Evolutionary conservation across 2,888 invertebrate species (phyloP).

Genomic region (Lithophane semibrunnea): DNA sequence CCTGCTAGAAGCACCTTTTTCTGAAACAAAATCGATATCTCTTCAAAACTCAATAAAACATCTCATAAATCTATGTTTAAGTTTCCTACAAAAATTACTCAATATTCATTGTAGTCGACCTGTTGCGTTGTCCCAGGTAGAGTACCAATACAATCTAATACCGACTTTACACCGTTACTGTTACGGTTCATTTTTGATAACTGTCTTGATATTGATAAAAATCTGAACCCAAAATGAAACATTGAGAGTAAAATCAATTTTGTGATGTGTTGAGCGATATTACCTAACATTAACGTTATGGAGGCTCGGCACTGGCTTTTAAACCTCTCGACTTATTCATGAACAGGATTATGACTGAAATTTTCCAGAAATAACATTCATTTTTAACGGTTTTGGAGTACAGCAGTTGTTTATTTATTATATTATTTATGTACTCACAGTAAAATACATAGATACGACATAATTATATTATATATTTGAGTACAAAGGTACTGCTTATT

Average conservation of each 20-base stretch:
- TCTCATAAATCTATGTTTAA: constrained; percentile 37
- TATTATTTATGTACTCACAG: no score
- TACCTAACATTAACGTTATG: constrained; percentile 66
- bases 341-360: constrained; percentile 33
- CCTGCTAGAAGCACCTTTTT: no score
- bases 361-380: constrained; percentile 14
- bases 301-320: constrained; percentile 60
- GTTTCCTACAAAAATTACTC: constrained; percentile 51
- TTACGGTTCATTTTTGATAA: constrained; percentile 51
- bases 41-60: constrained; percentile 9
- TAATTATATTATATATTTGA: no score
- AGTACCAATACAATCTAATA: constrained; percentile 45
- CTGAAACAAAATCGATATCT: no score
- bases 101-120: constrained; percentile 70
- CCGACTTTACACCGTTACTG: background rate
- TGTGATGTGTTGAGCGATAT: constrained; percentile 75
- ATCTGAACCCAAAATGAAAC: constrained; percentile 70
- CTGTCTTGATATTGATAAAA: constrained; percentile 54
- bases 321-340: constrained; percentile 61
- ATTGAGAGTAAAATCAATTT: constrained; percentile 77
- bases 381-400: constrained; percentile 7
- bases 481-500: no score
- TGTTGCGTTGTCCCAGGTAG: constrained; percentile 66
- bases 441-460: no score
- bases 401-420: background rate